Conservation (phyloP, 2,113 vertebrate species). For the Sclerurus mexicanus region DNA sequence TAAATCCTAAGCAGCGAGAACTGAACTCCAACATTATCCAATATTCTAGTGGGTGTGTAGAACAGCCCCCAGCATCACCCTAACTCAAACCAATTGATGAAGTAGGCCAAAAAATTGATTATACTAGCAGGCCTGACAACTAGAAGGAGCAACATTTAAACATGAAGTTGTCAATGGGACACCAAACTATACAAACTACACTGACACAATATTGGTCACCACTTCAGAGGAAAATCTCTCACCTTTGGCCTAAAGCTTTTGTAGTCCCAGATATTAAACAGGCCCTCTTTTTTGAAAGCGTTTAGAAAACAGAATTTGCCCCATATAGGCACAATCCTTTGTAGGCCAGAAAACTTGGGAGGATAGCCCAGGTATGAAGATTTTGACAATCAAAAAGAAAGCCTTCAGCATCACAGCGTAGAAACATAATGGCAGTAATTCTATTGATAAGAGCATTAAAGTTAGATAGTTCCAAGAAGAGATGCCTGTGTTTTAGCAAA, state of each 20-base stretch:
- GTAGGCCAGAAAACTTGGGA: not conserved
- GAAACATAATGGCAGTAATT: not conserved
- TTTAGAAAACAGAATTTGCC: not conserved
- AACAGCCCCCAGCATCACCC: not conserved
- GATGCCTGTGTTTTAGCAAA: not conserved
- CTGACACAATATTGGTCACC: not conserved
- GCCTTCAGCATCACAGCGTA: not conserved
- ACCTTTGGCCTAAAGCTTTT: not conserved
- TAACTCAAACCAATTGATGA: not conserved
- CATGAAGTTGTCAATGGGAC: not conserved
- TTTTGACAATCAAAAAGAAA: not conserved
- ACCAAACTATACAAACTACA: not conserved
- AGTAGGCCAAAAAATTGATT: not conserved
- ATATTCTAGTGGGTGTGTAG: not conserved
- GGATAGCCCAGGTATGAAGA: not conserved
- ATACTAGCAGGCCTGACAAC: not conserved
- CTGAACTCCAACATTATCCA: not conserved
- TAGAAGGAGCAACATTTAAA: not conserved
- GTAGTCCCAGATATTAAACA: not conserved
- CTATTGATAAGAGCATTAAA: not conserved
- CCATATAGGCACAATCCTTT: not conserved
- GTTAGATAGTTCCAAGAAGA: not conserved
- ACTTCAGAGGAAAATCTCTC: not conserved
- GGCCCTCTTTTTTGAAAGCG: not conserved
- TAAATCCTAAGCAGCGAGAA: not conserved